Conservation (phyloP, 2,113 vertebrate genomes). For the Rousettus leschenaultii region DNA sequence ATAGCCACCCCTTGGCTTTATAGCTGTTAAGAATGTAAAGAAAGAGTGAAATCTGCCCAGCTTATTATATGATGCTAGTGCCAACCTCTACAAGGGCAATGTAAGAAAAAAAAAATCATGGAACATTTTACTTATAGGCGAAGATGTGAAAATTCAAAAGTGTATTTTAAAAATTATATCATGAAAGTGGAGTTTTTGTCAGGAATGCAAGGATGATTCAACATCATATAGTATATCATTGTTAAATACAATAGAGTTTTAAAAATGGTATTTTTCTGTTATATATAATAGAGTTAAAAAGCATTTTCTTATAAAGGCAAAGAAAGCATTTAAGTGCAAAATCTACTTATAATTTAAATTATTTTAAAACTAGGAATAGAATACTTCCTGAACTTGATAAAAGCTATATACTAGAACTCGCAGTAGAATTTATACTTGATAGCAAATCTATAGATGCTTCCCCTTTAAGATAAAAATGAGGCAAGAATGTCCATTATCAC, state of each 20-base stretch:
- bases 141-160: background rate
- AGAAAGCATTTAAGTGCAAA: background rate
- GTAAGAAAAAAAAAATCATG: background rate
- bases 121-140: background rate
- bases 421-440: background rate
- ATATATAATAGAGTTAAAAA: background rate
- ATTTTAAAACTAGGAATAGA: background rate
- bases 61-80: background rate
- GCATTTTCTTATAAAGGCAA: background rate
- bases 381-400: background rate
- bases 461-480: background rate
- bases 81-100: background rate
- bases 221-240: background rate
- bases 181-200: background rate
- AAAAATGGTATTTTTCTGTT: background rate
- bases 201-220: background rate
- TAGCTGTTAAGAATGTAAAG: background rate
- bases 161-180: background rate
- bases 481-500: background rate
- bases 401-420: background rate
- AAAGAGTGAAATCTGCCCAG: background rate
- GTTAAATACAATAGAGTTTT: background rate
- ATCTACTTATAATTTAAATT: background rate
- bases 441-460: background rate
- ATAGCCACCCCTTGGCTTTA: background rate